Base-by-base conservation (phyloP, 2,888 invertebrate genomes). In the Ennomos fuscantarius region DNA sequence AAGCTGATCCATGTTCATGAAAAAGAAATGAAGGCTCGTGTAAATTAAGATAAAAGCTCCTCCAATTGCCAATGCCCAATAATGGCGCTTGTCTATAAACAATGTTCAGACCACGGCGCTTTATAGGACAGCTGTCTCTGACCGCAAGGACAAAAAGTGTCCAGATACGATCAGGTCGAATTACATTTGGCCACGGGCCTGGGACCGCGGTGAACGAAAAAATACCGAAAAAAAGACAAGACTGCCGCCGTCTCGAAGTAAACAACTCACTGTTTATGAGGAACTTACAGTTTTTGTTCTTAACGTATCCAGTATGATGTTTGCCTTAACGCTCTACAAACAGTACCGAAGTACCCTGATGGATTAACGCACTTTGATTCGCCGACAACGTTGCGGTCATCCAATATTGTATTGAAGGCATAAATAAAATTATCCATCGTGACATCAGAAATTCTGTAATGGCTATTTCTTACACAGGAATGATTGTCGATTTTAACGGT, bases 101-200 rank as follows among this genome's bases (percentile, higher is more conserved):
- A 87, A 84, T 85, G 81, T 67, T 74, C 76, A 73, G 79, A 82
- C 80, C 77, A 81, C 70, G 75, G 75, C 74, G 70, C 78, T 84
- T 81, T 83, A 83, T 78, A 75, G 73, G 78, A 82, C 92, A 92
- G 90, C 91, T 92, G 92, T 81, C 78, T 73, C 84, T 89, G 89
- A 91, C 92, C 90, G 80, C 91, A 89, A 78, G 78, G 75, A 78
- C 87, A 91, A 91, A 92, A 90, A 91, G 76, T 78, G 76, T 77
- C 70, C 81, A 76, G 92, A 91, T 92, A 91, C 79, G 81, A 91
- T 91, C 91, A 89, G 92, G 84, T 91, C 91, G 83, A 81, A 83
- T 92, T 92, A 87, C 91, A 84, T 84, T 86, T 70, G 83, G 82
- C 87, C 84, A 84, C 75, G 86, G 84, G 81, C 70, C 72, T 73